Evolutionary conservation across 2,113 vertebrate species (phyloP).

Genomic region (Rhodinocichla rosea): DNA sequence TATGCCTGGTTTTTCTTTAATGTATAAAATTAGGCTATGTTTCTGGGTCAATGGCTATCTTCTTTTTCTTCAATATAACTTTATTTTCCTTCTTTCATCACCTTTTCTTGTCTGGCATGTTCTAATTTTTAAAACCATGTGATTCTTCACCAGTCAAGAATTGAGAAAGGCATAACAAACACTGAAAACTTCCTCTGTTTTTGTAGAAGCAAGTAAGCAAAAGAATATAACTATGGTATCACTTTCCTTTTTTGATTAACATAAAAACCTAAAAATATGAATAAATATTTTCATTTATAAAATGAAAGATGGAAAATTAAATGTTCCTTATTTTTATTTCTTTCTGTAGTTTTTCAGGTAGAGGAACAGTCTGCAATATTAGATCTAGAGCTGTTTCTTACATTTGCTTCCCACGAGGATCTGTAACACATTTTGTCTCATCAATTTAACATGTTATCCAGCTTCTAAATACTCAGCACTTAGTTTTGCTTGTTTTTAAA

Average conservation of each 20-base stretch:
- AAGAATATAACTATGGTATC: neutral
- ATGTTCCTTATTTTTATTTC: neutral
- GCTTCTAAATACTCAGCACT: neutral
- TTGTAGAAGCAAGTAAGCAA: neutral
- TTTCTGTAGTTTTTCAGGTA: neutral
- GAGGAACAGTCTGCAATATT: neutral
- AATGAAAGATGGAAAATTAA: neutral
- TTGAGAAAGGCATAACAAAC: neutral
- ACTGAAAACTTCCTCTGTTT: neutral
- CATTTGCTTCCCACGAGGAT: neutral
- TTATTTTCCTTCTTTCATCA: neutral
- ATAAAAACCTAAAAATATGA: neutral
- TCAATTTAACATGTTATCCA: neutral
- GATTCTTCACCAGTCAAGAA: neutral
- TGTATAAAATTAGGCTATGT: neutral
- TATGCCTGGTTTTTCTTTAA: neutral
- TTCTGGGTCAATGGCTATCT: neutral
- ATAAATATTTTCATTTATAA: neutral
- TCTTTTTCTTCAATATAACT: neutral
- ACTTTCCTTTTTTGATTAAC: neutral
- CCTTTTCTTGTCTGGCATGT: neutral
- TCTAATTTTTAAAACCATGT: neutral
- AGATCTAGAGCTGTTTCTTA: neutral
- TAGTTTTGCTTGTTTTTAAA: neutral
- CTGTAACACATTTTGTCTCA: neutral